phyloP scores from a whole-genome alignment of 2,113 vertebrate genomes.

The Rhadina sibilatrix region DNA sequence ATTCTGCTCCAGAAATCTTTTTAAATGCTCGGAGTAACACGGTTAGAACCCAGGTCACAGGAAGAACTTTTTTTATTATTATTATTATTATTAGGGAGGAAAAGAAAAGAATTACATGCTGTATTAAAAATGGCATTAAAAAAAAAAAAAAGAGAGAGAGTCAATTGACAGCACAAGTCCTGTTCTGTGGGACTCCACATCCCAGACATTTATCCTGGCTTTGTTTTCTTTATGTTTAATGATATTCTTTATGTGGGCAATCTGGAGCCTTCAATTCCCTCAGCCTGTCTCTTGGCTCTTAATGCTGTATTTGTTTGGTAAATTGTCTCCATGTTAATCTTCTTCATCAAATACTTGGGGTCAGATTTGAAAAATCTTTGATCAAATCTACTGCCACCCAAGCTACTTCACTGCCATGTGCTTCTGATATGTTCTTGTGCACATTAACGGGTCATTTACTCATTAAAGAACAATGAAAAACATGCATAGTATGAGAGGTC shows the following conservation, averaged over 20 bases:
- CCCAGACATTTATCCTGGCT: conserved; percentile 63
- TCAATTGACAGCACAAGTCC: not conserved
- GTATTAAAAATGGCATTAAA: conserved; percentile 24
- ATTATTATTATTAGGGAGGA: not conserved
- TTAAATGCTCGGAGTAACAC: conserved; percentile 61
- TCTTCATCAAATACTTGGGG: conserved; percentile 79
- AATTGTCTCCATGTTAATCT: conserved; percentile 82
- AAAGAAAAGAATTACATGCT: not conserved
- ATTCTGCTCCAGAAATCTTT: conserved; percentile 77
- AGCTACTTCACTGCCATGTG: conserved; percentile 72
- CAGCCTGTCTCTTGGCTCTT: conserved; percentile 73
- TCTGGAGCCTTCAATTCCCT: conserved; percentile 77
- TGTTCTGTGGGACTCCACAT: not conserved
- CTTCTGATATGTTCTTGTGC: conserved; percentile 75
- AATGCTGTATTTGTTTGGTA: conserved; percentile 77
- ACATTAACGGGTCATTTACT: conserved; percentile 73
- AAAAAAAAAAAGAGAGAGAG: not conserved
- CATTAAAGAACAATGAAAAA: conserved; percentile 75
- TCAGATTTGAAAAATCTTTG: conserved; percentile 79
- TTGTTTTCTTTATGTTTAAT: conserved; percentile 73
- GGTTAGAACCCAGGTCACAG: conserved; percentile 66
- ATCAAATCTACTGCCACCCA: conserved; percentile 73
- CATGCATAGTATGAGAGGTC: conserved; percentile 63
- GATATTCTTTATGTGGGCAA: conserved; percentile 82
- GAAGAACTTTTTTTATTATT: not conserved